Evolutionary conservation across 2,888 invertebrate species (phyloP).

Genomic region (Tethea ocularis): DNA sequence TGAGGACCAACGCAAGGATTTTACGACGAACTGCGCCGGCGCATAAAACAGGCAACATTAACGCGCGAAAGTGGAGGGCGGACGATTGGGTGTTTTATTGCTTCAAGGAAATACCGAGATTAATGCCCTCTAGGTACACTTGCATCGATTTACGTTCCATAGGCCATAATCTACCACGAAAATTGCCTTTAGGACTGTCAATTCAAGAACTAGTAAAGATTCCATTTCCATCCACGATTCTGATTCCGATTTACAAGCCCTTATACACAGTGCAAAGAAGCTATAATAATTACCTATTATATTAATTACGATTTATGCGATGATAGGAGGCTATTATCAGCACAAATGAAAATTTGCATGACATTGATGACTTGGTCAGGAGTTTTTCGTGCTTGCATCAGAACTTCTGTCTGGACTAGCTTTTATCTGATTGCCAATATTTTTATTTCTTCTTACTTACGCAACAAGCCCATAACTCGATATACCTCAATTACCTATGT

Average conservation of each 20-base stretch:
- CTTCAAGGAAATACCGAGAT: slow-evolving; percentile 53
- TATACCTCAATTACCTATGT: background rate
- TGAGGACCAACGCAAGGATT: slow-evolving; percentile 30
- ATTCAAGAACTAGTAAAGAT: background rate
- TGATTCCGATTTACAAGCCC: background rate
- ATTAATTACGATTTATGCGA: no score
- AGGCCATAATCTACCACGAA: background rate
- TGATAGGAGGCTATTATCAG: no score
- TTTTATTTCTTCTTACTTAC: background rate
- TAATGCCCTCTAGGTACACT: slow-evolving; percentile 26
- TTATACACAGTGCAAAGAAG: background rate
- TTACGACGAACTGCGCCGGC: slow-evolving; percentile 56
- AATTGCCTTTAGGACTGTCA: background rate
- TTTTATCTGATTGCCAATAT: background rate
- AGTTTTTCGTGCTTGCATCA: no score
- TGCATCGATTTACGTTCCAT: background rate
- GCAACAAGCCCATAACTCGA: background rate
- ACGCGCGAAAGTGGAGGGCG: slow-evolving; percentile 49
- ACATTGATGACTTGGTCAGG: no score
- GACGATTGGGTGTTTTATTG: slow-evolving; percentile 53
- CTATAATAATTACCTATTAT: no score
- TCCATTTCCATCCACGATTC: background rate
- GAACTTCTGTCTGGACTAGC: background rate
- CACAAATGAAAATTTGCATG: no score
- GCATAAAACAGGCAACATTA: slow-evolving; percentile 60